Evolutionary conservation across 2,113 vertebrate genomes (phyloP).

Genomic region (Poecile atricapillus): DNA sequence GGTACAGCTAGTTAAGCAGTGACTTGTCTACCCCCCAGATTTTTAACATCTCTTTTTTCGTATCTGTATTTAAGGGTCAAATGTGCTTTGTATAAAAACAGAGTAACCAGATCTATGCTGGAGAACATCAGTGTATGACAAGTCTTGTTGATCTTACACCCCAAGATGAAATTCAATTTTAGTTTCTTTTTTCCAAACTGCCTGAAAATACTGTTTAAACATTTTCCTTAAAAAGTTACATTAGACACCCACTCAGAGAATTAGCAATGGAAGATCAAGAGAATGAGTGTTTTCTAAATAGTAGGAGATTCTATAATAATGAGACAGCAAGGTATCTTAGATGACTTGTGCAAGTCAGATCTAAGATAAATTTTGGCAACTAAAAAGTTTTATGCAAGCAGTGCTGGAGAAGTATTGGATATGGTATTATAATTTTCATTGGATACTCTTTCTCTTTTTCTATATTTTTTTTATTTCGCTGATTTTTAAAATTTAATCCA

Average conservation of each 20-base stretch:
- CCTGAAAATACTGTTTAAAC: background rate
- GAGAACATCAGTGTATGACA: background rate
- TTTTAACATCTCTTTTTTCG: background rate
- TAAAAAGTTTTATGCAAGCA: background rate
- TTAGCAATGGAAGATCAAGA: background rate
- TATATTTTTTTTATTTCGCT: background rate
- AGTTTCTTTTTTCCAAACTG: background rate
- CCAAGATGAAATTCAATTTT: background rate
- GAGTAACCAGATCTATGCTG: background rate
- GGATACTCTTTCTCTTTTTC: fast-evolving
- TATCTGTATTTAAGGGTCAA: background rate
- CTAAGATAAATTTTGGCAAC: background rate
- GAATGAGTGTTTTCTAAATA: background rate
- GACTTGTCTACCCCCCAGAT: fast-evolving
- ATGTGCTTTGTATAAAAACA: background rate
- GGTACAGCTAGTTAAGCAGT: background rate
- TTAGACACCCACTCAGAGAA: background rate
- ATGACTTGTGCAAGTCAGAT: background rate
- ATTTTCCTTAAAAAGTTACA: background rate
- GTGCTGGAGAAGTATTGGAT: background rate
- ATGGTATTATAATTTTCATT: background rate
- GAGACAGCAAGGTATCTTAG: background rate
- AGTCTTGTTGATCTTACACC: fast-evolving
- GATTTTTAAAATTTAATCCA: background rate
- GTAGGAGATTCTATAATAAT: background rate